These are phyloP conservation scores for Datnioides undecimradiatus DNA, from an alignment of 2,113 vertebrate genomes.

Conservation along the genomic window DNA sequence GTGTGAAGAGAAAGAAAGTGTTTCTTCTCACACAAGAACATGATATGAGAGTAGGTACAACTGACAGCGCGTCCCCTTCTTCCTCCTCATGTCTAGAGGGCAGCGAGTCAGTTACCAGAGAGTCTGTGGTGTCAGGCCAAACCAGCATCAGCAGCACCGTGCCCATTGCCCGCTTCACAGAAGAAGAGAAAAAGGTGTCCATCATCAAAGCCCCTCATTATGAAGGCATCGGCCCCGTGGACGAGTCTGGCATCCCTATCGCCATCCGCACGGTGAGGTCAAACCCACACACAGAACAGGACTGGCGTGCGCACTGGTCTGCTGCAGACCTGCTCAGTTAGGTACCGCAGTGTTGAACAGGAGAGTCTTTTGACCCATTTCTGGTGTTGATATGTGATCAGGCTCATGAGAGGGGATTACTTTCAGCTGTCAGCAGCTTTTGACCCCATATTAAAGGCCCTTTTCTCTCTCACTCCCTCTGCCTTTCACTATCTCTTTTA, in stretches of 20 bases:
- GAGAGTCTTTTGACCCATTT: conserved; percentile 33
- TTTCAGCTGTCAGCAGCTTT: conserved; percentile 70
- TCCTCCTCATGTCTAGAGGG: conserved; percentile 67
- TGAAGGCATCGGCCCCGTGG: conserved; percentile 94
- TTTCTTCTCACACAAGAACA: background rate
- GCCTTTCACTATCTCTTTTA: conserved; percentile 15
- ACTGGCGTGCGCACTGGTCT: no score
- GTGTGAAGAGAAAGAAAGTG: background rate
- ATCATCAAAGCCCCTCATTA: conserved; percentile 97
- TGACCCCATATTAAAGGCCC: conserved; percentile 47
- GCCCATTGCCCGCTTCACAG: conserved; percentile 93
- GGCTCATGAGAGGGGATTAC: conserved; percentile 55
- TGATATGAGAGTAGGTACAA: background rate
- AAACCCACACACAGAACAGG: background rate
- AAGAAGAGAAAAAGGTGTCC: conserved; percentile 95
- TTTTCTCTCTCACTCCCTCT: conserved; percentile 9
- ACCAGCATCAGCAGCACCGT: conserved; percentile 85
- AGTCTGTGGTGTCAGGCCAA: conserved; percentile 85
- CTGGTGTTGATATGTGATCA: conserved; percentile 59
- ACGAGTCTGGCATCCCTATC: conserved; percentile 95
- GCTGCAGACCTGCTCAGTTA: background rate
- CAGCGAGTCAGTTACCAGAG: conserved; percentile 83
- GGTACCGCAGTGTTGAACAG: background rate
- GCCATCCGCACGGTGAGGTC: conserved; percentile 95
- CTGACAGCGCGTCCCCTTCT: background rate